Percentiles rank a stretch among this genome's conserved stretches.
phyloP scores from a whole-genome alignment of 2,797 vertebrate species.

The Hydrolagus colliei region DNA sequence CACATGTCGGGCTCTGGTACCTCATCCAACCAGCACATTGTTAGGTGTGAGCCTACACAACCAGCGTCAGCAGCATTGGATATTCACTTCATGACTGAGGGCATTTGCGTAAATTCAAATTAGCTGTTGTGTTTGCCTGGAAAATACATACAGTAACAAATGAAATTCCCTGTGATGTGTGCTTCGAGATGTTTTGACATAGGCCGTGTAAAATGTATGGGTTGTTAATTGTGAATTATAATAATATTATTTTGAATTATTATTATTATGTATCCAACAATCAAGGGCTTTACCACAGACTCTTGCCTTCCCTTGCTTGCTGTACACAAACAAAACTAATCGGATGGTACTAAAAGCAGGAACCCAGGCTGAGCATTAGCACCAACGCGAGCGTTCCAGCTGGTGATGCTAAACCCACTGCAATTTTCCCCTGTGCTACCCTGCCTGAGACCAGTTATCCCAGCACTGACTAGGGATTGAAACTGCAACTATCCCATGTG shows the following conservation, averaged over 20 bases:
- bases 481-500: background rate
- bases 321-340: background rate
- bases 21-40: background rate
- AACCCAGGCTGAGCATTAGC: background rate
- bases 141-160: too few relatives aligned
- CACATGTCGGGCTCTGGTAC: background rate
- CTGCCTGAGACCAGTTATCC: background rate
- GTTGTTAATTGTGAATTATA: too few relatives aligned
- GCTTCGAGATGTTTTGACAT: too few relatives aligned
- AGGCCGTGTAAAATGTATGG: too few relatives aligned
- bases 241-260: too few relatives aligned
- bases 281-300: background rate
- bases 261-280: too few relatives aligned
- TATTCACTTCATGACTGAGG: too few relatives aligned
- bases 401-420: background rate
- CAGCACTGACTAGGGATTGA: background rate
- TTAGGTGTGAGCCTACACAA: background rate
- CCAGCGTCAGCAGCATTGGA: background rate
- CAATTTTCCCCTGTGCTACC: background rate
- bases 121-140: too few relatives aligned
- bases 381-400: background rate
- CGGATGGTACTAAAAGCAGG: background rate
- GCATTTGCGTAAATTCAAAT: too few relatives aligned
- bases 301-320: background rate
- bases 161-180: too few relatives aligned